A percentile compares a stretch with the other conserved stretches of the same genome.
Conservation (phyloP, 2,888 invertebrate species). For the Desoria tigrina region DNA sequence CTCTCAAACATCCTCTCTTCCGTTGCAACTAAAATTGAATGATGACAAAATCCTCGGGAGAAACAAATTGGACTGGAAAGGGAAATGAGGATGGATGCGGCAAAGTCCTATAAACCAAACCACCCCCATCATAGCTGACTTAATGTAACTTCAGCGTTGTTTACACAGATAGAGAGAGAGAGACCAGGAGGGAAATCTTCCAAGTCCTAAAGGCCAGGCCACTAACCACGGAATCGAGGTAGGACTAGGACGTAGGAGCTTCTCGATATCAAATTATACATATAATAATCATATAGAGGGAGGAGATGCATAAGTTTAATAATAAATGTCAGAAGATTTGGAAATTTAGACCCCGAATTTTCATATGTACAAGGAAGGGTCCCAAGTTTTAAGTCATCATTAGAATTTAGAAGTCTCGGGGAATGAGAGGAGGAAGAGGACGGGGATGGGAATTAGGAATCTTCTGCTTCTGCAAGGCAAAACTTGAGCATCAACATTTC, state of each 20-base stretch:
- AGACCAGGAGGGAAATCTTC: too few species aligned
- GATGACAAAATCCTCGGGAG: slow-evolving; percentile 7
- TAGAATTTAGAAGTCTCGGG: background rate
- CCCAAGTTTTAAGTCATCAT: slow-evolving; percentile 8
- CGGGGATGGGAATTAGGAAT: too few species aligned
- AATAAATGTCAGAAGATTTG: slow-evolving; percentile 20
- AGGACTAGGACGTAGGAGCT: background rate
- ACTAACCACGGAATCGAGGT: too few species aligned
- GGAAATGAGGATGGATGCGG: slow-evolving; percentile 14
- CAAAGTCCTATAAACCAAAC: background rate
- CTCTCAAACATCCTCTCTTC: too few species aligned
- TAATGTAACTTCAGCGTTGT: slow-evolving; percentile 10
- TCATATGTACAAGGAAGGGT: background rate
- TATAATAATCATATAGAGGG: too few species aligned
- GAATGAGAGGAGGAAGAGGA: too few species aligned
- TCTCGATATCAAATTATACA: slow-evolving; percentile 8
- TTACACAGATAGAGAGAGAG: too few species aligned
- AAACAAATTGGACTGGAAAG: slow-evolving; percentile 3
- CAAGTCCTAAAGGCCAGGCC: too few species aligned
- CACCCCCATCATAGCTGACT: background rate
- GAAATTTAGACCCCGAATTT: background rate
- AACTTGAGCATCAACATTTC: too few species aligned
- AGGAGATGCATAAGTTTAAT: background rate
- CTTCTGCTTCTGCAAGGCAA: too few species aligned
- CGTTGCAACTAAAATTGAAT: background rate